Conservation (phyloP, 2,113 vertebrate species). For the Microcebus jonahi region DNA sequence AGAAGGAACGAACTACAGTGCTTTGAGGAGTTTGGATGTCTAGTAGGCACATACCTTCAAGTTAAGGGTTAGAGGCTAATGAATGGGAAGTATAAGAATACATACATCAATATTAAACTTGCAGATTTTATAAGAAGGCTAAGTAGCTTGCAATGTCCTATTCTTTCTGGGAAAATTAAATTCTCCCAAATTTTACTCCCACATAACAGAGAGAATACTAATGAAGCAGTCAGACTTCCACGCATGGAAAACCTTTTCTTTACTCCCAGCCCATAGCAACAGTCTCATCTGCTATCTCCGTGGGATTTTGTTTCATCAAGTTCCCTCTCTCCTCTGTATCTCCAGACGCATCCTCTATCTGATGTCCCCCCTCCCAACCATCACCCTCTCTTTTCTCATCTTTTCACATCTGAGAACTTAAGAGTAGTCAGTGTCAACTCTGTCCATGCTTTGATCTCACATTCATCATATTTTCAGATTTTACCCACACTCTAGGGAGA, state of each 20-base stretch:
- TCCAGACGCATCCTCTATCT: neutral
- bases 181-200: neutral
- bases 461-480: neutral
- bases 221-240: fast-evolving
- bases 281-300: neutral
- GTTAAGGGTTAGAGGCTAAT: neutral
- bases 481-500: neutral
- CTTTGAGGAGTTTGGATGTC: neutral
- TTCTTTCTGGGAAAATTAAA: neutral
- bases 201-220: neutral
- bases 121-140: neutral
- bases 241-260: neutral
- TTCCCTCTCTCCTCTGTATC: neutral
- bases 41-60: neutral
- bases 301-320: neutral
- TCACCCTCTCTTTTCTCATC: neutral
- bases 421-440: neutral
- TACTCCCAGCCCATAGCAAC: neutral
- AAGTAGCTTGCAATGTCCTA: neutral
- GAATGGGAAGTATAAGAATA: neutral
- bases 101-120: neutral
- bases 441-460: neutral
- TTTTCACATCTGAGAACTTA: neutral
- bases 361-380: neutral
- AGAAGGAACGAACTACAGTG: neutral